Evolutionary conservation across 1,140 invertebrate genomes (phyloP).

Genomic region (Eciton burchellii): DNA sequence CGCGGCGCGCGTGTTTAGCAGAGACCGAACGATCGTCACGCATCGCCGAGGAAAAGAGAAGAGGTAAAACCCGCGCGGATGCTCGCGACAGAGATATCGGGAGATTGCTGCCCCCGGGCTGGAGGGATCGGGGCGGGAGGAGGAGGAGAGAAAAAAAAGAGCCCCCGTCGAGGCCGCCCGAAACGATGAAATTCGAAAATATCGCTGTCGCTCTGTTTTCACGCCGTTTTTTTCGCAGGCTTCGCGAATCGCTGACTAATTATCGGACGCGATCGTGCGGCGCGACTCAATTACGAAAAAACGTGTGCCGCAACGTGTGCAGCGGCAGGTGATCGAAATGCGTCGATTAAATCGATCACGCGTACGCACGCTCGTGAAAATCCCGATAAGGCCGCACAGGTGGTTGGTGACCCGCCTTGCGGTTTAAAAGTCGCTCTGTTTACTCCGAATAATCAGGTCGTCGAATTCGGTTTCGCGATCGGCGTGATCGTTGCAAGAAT

Average conservation of each 20-base stretch:
- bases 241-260: conserved; percentile 66
- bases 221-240: conserved; percentile 51
- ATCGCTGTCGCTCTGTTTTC: conserved; percentile 43
- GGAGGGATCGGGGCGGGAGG: too few species aligned
- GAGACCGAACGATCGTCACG: conserved; percentile 41
- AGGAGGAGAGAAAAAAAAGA: too few species aligned
- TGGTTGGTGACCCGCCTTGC: conserved; percentile 34
- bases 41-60: conserved; percentile 16
- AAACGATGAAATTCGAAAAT: conserved; percentile 55
- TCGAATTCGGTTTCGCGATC: conserved; percentile 17
- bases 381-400: conserved; percentile 45
- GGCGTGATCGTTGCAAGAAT: conserved; percentile 8
- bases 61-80: conserved; percentile 15
- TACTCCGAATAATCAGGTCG: conserved; percentile 10
- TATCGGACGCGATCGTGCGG: conserved; percentile 63
- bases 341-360: conserved; percentile 54
- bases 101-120: conserved; percentile 14
- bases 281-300: conserved; percentile 65
- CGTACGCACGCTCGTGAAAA: conserved; percentile 40
- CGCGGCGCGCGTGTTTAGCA: conserved; percentile 56
- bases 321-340: conserved; percentile 48
- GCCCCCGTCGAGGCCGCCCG: conserved; percentile 53
- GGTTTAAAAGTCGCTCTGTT: conserved; percentile 22
- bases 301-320: conserved; percentile 34
- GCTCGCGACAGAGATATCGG: conserved; percentile 46